Conservation (phyloP, 2,113 vertebrate species). For the Austrofundulus limnaeus region DNA sequence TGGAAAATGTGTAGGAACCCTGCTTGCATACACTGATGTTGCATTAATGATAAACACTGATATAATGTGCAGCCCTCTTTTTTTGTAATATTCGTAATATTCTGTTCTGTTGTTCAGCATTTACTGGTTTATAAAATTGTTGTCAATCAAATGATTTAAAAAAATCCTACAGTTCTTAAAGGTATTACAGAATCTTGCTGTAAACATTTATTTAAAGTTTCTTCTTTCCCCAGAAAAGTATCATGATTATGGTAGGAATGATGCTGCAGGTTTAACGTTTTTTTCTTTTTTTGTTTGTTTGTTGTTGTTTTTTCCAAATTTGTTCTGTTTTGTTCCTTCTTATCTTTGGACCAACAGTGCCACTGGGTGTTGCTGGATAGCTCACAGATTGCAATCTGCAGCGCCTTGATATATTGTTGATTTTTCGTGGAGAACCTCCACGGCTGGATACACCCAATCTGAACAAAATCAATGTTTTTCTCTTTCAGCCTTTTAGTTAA, state of each 20-base stretch:
- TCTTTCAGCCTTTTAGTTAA: slow-evolving; percentile 21
- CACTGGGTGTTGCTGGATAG: slow-evolving; percentile 10
- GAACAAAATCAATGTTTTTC: slow-evolving; percentile 23
- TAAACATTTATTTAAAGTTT: slow-evolving; percentile 5
- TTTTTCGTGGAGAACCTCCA: slow-evolving; percentile 2
- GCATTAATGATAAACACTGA: neutral
- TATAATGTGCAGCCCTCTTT: neutral
- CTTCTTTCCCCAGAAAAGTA: neutral
- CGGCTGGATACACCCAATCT: slow-evolving; percentile 3
- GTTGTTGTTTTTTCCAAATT: no score
- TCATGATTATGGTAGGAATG: neutral
- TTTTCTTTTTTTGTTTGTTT: neutral
- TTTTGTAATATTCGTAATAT: no score
- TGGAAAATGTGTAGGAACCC: no score
- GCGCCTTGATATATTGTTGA: slow-evolving; percentile 7
- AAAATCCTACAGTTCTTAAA: slow-evolving; percentile 5
- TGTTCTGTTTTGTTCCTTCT: neutral
- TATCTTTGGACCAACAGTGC: slow-evolving; percentile 8
- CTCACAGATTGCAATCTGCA: slow-evolving; percentile 11
- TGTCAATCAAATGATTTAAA: neutral
- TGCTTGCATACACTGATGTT: neutral
- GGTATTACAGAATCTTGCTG: slow-evolving; percentile 3
- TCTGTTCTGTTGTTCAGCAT: no score
- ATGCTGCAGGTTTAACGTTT: neutral
- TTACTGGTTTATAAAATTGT: neutral